Percentiles rank a stretch among this genome's conserved stretches.
Evolutionary conservation across 1,140 invertebrate species (phyloP).

Genomic region (Dendrolimus punctatus): DNA sequence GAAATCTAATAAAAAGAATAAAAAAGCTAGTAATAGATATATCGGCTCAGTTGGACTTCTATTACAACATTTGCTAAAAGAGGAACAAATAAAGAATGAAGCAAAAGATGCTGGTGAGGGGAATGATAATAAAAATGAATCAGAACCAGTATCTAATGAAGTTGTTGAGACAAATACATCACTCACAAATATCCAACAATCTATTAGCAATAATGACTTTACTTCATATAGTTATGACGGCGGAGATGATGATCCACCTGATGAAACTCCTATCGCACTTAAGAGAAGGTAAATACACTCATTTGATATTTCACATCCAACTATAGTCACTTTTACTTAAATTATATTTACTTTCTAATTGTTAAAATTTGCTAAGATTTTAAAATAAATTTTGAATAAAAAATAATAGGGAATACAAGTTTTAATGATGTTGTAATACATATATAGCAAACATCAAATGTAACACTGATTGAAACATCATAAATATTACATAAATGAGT

Average conservation of each 20-base stretch:
- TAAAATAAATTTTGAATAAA: too few species aligned
- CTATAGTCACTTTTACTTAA: too few species aligned
- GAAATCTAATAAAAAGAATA: slow-evolving; percentile 35
- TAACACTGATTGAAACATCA: too few species aligned
- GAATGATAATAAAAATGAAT: slow-evolving; percentile 4
- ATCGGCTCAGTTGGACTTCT: slow-evolving; percentile 45
- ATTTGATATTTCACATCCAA: too few species aligned
- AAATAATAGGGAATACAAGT: too few species aligned
- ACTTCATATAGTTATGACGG: slow-evolving; percentile 31
- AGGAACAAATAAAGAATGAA: slow-evolving; percentile 30
- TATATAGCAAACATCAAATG: too few species aligned
- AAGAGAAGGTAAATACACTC: slow-evolving; percentile 69
- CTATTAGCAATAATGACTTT: slow-evolving; percentile 15
- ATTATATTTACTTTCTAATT: too few species aligned
- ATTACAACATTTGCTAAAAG: slow-evolving; percentile 46
- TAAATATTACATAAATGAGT: too few species aligned
- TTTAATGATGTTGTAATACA: too few species aligned
- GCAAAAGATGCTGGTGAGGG: slow-evolving; percentile 14
- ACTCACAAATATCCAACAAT: slow-evolving; percentile 8
- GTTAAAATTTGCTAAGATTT: too few species aligned
- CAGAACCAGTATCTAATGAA: slow-evolving; percentile 11
- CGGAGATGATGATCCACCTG: slow-evolving; percentile 62
- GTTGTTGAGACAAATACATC: slow-evolving; percentile 22
- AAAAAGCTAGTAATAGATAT: slow-evolving; percentile 33
- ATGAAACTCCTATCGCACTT: slow-evolving; percentile 67